Evolutionary conservation across 2,888 invertebrate genomes (phyloP).

Genomic region (Malthinus seriepunctatus): DNA sequence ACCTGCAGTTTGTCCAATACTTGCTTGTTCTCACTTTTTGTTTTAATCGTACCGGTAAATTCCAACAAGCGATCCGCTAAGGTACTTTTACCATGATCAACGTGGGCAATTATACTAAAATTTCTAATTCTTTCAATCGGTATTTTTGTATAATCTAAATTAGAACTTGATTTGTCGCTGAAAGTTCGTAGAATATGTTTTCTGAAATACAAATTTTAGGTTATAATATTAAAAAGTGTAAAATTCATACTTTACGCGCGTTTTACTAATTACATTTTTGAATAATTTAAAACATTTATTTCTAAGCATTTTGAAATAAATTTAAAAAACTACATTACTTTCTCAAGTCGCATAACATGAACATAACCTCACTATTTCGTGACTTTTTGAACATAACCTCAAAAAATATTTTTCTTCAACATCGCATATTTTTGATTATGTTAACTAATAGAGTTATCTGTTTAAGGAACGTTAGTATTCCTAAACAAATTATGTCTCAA

Average conservation of each 20-base stretch:
- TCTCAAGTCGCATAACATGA: not conserved
- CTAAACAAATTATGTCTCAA: not conserved
- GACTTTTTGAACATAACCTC: not conserved
- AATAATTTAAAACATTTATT: not conserved
- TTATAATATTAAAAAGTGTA: not conserved
- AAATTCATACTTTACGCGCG: not conserved
- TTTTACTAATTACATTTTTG: not conserved
- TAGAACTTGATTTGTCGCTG: not conserved
- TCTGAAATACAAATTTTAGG: not conserved
- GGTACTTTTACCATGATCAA: slow-evolving; percentile 98
- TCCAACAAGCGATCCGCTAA: slow-evolving; percentile 94
- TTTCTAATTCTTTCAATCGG: slow-evolving; percentile 73
- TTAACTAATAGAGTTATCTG: not conserved
- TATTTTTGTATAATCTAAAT: slow-evolving; percentile 35
- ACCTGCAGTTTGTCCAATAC: slow-evolving; percentile 82
- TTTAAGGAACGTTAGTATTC: not conserved
- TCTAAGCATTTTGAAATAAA: not conserved
- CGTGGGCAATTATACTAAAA: slow-evolving; percentile 98
- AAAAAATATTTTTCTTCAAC: not conserved
- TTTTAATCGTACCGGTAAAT: slow-evolving; percentile 79
- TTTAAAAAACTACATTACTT: not conserved
- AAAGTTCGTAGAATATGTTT: not conserved
- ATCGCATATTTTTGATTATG: not conserved
- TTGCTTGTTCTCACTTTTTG: slow-evolving; percentile 68
- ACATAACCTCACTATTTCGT: not conserved